Evolutionary conservation across 1,140 invertebrate species (phyloP).

Genomic region (Ips nitidus): DNA sequence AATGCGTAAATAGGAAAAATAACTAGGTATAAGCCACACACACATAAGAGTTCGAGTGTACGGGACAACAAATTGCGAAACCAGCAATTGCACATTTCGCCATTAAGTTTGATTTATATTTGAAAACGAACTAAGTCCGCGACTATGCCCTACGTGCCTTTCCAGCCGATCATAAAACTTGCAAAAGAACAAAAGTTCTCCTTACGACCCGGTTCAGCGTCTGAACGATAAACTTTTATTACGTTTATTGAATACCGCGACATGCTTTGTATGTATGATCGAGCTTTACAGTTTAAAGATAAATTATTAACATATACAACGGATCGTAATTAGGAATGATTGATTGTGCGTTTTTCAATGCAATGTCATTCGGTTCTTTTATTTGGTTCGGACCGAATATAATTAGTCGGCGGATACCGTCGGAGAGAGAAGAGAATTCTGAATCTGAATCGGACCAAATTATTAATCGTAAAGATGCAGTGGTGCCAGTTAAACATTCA

Average conservation of each 20-base stretch:
- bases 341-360: not conserved
- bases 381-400: too few species aligned
- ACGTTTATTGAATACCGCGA: conserved; percentile 9
- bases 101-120: conserved; percentile 21
- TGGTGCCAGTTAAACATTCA: too few species aligned
- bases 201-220: conserved; percentile 9
- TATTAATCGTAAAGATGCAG: too few species aligned
- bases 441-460: too few species aligned
- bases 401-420: too few species aligned
- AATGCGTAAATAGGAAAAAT: too few species aligned
- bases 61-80: conserved; percentile 10
- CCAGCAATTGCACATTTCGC: conserved; percentile 10
- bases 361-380: not conserved
- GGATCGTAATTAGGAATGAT: not conserved
- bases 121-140: conserved; percentile 8
- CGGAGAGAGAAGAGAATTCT: too few species aligned
- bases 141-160: conserved; percentile 13
- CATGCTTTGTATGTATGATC: conserved; percentile 17
- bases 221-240: conserved; percentile 20
- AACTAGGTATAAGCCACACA: not conserved
- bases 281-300: conserved; percentile 4
- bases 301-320: conserved; percentile 4
- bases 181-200: conserved; percentile 16
- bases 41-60: not conserved
- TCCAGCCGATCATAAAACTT: conserved; percentile 12